A percentile compares a stretch with the other conserved stretches of the same genome.
phyloP scores from a whole-genome alignment of 2,113 vertebrate species.

The Thalassarche chlororhynchos region DNA sequence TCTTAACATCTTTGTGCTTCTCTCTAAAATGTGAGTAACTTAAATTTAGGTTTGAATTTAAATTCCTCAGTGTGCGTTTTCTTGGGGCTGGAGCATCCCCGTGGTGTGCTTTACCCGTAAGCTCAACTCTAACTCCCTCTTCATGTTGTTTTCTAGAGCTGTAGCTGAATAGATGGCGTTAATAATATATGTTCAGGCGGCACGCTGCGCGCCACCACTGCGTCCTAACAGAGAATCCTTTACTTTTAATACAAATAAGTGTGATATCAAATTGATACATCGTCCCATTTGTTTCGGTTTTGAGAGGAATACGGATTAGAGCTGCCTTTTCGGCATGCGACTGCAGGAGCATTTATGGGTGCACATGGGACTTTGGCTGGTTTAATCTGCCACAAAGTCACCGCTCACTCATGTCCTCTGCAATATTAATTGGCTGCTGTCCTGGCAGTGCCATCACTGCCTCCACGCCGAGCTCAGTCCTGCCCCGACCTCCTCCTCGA shows the following conservation, averaged over 20 bases:
- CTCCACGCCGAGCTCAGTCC: not conserved
- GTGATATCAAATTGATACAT: not conserved
- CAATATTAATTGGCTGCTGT: not conserved
- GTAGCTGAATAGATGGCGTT: not conserved
- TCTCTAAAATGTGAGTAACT: not conserved
- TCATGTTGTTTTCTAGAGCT: not conserved
- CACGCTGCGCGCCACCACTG: rapidly evolving
- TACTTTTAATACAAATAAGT: not conserved
- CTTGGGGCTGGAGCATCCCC: not conserved
- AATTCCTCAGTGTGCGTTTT: not conserved
- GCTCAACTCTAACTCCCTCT: not conserved
- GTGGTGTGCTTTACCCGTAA: not conserved
- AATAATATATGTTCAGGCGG: not conserved
- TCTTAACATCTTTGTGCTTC: not conserved
- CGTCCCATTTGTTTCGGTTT: not conserved
- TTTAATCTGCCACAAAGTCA: not conserved
- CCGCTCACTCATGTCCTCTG: not conserved
- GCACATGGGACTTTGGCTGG: not conserved
- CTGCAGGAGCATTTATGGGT: not conserved
- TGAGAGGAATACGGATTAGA: not conserved
- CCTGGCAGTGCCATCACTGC: not conserved
- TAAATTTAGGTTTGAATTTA: not conserved
- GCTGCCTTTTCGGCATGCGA: rapidly evolving
- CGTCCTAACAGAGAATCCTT: not conserved
- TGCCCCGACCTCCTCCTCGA: not conserved